These are phyloP conservation scores for Zoanthus gigantus DNA, from an alignment of 92 coral and sea anemone genomes.

Conservation along the genomic window DNA sequence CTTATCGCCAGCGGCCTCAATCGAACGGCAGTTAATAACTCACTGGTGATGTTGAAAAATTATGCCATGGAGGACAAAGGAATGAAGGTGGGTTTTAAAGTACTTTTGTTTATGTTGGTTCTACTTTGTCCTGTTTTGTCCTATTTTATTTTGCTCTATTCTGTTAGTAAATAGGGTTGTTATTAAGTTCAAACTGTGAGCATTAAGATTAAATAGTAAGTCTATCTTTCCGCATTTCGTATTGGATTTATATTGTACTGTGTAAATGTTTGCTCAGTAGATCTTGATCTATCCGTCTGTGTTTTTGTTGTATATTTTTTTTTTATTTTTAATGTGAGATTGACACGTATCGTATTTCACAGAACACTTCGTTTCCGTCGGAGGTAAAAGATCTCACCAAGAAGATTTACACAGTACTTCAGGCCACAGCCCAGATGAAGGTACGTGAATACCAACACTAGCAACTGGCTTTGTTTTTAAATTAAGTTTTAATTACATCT, in stretches of 20 bases:
- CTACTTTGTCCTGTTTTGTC: not conserved
- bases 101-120: not conserved
- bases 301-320: no score
- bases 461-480: not conserved
- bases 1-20: conserved; percentile 93
- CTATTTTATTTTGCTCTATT: not conserved
- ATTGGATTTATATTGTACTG: no score
- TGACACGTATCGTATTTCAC: not conserved
- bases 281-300: no score
- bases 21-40: conserved; percentile 88
- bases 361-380: conserved; percentile 88
- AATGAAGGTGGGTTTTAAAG: conserved; percentile 73
- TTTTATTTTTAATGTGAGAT: not conserved
- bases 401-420: conserved; percentile 97
- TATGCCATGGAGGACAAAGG: conserved; percentile 94
- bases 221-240: no score
- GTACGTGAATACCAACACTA: conserved; percentile 41
- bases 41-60: conserved; percentile 84
- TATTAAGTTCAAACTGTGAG: no score
- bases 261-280: no score
- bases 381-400: conserved; percentile 97
- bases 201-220: no score
- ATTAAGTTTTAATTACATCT: no score
- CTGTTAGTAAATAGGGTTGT: no score
- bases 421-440: conserved; percentile 99